Conservation (phyloP, 2,888 invertebrate genomes). For the Boloria euphrosyne region DNA sequence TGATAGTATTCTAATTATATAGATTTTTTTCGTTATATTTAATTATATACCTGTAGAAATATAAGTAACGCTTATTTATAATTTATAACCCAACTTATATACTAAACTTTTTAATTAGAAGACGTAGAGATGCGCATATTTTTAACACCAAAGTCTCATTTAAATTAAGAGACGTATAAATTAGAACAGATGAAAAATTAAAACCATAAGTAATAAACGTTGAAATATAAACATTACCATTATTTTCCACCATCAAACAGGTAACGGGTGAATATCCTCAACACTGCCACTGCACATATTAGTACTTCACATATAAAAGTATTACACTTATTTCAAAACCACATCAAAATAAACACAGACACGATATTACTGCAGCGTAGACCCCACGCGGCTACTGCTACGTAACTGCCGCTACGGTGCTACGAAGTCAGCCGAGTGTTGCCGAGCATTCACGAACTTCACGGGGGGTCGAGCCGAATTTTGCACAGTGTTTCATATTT, state of each 20-base stretch:
- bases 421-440: constrained; percentile 57
- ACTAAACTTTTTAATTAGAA: too few species aligned
- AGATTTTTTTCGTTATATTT: too few species aligned
- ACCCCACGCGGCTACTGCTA: constrained; percentile 51
- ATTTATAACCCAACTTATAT: too few species aligned
- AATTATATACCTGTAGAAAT: too few species aligned
- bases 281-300: constrained; percentile 65
- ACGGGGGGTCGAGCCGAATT: constrained; percentile 63
- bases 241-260: constrained; percentile 70
- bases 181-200: neutral
- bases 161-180: too few species aligned
- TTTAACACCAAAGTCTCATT: too few species aligned
- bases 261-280: constrained; percentile 48
- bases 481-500: constrained; percentile 80
- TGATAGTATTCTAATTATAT: too few species aligned
- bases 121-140: too few species aligned
- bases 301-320: constrained; percentile 47
- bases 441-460: constrained; percentile 56
- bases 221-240: constrained; percentile 66
- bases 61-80: too few species aligned
- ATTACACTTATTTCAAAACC: constrained; percentile 40
- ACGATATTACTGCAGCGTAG: constrained; percentile 61
- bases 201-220: neutral
- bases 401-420: constrained; percentile 76
- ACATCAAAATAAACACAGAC: constrained; percentile 56